A percentile compares a stretch with the other conserved stretches of the same genome.
phyloP scores from a whole-genome alignment of 1,140 invertebrate genomes.

The Drosophila auraria region DNA sequence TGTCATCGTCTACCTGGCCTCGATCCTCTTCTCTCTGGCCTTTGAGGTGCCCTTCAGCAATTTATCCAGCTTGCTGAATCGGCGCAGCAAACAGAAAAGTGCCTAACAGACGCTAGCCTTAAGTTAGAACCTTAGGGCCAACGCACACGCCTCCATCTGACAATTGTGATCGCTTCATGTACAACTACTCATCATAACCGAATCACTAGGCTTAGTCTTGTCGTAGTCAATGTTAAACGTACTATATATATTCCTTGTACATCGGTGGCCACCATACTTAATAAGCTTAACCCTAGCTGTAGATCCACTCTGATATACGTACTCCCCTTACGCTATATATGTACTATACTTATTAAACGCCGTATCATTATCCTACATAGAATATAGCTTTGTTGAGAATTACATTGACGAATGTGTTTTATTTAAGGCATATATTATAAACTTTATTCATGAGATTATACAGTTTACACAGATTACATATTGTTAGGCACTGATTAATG shows the following conservation, averaged over 20 bases:
- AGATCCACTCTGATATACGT: conserved; percentile 14
- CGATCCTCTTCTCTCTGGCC: conserved; percentile 79
- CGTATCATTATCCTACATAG: conserved; percentile 3
- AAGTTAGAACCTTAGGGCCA: conserved; percentile 39
- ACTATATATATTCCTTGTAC: conserved; percentile 17
- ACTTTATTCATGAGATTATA: too few species aligned
- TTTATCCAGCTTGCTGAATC: conserved; percentile 70
- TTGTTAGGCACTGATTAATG: too few species aligned
- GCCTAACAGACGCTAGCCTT: conserved; percentile 68
- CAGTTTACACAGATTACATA: too few species aligned
- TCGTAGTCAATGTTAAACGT: conserved; percentile 39
- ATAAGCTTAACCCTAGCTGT: conserved; percentile 18
- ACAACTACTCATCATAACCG: conserved; percentile 58
- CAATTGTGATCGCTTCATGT: conserved; percentile 78
- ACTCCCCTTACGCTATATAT: conserved; percentile 14
- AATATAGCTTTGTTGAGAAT: conserved; percentile 22
- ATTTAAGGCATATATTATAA: background rate
- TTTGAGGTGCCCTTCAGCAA: conserved; percentile 84
- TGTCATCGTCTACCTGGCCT: conserved; percentile 79
- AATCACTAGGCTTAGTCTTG: conserved; percentile 48
- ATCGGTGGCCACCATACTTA: conserved; percentile 50
- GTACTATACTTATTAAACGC: conserved; percentile 14
- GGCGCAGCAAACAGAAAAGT: conserved; percentile 51
- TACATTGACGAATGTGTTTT: background rate
- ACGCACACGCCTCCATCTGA: conserved; percentile 63